These are phyloP conservation scores for Tragelaphus buxtoni DNA, from an alignment of 2,113 vertebrate genomes.

Conservation along the genomic window DNA sequence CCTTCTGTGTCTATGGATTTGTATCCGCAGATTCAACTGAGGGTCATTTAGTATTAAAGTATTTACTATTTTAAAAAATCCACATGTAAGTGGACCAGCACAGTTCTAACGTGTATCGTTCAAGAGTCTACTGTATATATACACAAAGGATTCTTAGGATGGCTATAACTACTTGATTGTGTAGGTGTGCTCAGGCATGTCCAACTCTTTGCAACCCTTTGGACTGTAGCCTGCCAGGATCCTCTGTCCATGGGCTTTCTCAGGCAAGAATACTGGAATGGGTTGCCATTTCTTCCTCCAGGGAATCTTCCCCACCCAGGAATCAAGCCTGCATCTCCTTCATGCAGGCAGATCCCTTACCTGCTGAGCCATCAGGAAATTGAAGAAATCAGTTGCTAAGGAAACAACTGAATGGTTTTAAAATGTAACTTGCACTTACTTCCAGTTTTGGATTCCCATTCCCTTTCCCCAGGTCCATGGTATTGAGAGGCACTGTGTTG, in stretches of 20 bases:
- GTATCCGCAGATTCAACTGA: background rate
- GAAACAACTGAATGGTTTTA: conserved; percentile 24
- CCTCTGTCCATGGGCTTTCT: background rate
- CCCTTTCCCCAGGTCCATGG: background rate
- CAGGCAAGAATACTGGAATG: background rate
- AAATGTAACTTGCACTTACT: conserved; percentile 27
- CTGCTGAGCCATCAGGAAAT: background rate
- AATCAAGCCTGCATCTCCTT: background rate
- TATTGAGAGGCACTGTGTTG: background rate
- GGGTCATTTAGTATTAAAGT: background rate
- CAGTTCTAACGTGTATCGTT: background rate
- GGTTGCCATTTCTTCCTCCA: background rate
- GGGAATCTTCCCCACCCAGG: background rate
- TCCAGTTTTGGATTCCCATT: background rate
- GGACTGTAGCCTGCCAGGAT: background rate
- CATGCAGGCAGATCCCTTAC: background rate
- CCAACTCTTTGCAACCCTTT: background rate
- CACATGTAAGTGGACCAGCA: background rate
- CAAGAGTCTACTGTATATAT: background rate
- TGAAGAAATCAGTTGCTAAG: conserved; percentile 34
- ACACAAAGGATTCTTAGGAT: background rate
- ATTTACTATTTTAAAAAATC: background rate
- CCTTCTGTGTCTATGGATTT: background rate
- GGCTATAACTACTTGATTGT: background rate
- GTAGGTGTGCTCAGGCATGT: background rate